phyloP scores from a whole-genome alignment of 1,140 invertebrate species.

The Hyphantria cunea region DNA sequence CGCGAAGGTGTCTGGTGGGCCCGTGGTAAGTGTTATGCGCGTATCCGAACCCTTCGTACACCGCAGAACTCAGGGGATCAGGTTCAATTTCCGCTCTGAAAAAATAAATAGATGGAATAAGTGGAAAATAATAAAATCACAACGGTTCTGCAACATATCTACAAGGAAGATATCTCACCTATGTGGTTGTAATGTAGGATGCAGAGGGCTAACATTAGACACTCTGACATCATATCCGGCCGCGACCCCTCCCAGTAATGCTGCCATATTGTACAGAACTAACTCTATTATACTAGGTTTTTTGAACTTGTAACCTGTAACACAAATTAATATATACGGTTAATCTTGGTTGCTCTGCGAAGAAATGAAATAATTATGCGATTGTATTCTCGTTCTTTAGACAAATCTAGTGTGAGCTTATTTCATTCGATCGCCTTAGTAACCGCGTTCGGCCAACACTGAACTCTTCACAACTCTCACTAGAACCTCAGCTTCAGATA shows the following conservation, averaged over 20 bases:
- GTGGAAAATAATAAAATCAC: not conserved
- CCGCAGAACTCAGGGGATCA: constrained; percentile 52
- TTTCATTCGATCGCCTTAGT: too few relatives aligned
- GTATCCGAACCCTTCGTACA: constrained; percentile 81
- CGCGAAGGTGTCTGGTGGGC: constrained; percentile 89
- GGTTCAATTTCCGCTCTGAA: constrained; percentile 65
- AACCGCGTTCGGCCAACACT: too few relatives aligned
- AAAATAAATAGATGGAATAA: constrained; percentile 25
- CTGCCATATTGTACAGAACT: constrained; percentile 94
- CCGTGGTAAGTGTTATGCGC: constrained; percentile 96
- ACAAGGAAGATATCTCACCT: constrained; percentile 79
- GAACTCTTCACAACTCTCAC: too few relatives aligned
- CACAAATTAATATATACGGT: not conserved
- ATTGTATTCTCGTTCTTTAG: too few relatives aligned
- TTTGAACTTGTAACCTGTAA: constrained; percentile 82
- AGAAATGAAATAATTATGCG: too few relatives aligned
- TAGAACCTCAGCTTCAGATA: too few relatives aligned
- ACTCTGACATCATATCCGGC: constrained; percentile 95
- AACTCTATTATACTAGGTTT: constrained; percentile 91
- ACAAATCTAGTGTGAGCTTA: too few relatives aligned
- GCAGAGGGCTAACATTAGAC: constrained; percentile 91
- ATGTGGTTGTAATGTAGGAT: constrained; percentile 88
- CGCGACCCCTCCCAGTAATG: constrained; percentile 93
- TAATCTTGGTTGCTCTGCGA: too few relatives aligned
- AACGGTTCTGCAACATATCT: too few relatives aligned